phyloP scores from a whole-genome alignment of 2,113 vertebrate species.

The Bufo bufo region DNA sequence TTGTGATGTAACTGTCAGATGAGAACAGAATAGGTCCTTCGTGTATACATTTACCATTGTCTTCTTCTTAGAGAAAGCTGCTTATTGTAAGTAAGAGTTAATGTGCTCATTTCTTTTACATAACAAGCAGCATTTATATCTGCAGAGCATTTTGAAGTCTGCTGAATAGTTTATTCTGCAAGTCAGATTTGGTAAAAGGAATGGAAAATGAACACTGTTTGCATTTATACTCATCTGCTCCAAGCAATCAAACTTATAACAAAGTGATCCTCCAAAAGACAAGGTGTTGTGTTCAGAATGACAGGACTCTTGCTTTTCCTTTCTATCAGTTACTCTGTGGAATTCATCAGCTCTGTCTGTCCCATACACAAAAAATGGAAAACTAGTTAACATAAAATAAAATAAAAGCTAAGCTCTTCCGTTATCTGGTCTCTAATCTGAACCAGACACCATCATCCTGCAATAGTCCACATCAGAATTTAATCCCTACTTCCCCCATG shows the following conservation, averaged over 20 bases:
- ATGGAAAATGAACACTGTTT: conserved; percentile 43
- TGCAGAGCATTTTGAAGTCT: conserved; percentile 44
- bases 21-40: conserved; percentile 31
- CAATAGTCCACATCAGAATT: conserved; percentile 10
- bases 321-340: conserved; percentile 4
- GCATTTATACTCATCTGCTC: conserved; percentile 13
- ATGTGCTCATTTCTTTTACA: conserved; percentile 29
- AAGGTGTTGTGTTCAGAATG: conserved; percentile 12
- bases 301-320: background rate
- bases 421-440: conserved; percentile 6
- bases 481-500: conserved; percentile 31
- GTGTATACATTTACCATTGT: conserved; percentile 46
- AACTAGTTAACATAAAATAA: conserved; percentile 25
- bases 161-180: conserved; percentile 50
- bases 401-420: conserved; percentile 26
- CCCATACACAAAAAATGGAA: conserved; percentile 21
- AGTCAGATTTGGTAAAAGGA: conserved; percentile 52
- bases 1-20: conserved; percentile 52
- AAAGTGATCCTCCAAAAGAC: background rate
- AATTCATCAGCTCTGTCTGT: conserved; percentile 32
- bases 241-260: conserved; percentile 37
- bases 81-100: conserved; percentile 55
- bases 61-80: conserved; percentile 25
- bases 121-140: conserved; percentile 52
- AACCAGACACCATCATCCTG: conserved; percentile 20